Base-by-base conservation (phyloP, 2,113 vertebrate genomes). In the Smithornis capensis region DNA sequence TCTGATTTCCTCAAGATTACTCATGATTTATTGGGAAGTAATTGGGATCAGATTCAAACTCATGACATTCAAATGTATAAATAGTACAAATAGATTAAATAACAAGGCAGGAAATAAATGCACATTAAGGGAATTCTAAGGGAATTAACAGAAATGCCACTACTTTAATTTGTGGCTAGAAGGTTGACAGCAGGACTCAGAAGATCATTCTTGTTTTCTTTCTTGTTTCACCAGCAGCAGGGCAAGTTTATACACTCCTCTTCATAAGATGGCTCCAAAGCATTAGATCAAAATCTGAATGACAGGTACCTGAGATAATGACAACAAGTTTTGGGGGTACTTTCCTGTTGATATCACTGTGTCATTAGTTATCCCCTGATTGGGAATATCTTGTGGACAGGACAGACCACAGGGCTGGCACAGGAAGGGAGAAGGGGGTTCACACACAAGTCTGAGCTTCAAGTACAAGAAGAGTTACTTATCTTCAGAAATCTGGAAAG, bases 101-200 rank as follows among this genome's bases (percentile, higher is more conserved):
- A 89, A 65, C 45, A 90, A 90, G 89, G 44, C 60, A 92, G 83
- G 73, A 87, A 88, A 57, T 52, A 82, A 94, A 90, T 64, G 60
- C 64, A 90, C 62, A 49, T 25, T n/a, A n/a, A n/a, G n/a, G n/a
- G n/a, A 37, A 37, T 45, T 86, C 16, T 24, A 44, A 27, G 28
- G 80, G 73, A 94, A 92, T 83, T 47, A 84, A 81, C 44, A 81
- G 37, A 93, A 92, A 90, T 42, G 31, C 27, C 33, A 40, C 21
- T 80, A 19, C 33, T 83, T 62, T 37, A 77, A 17, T 63, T 53
- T 35, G 14, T 59, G n/a, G n/a, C 56, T 81, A 44, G 45, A 42
- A 89, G 65, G 50, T 69, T 77, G 70, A 74, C 45, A 75, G 37
- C 45, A 65, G 25, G n/a, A 69, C 50, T 82, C 70, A 69, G 65